Evolutionary conservation across 2,113 vertebrate genomes (phyloP).

Genomic region (Nerophis lumbriciformis): DNA sequence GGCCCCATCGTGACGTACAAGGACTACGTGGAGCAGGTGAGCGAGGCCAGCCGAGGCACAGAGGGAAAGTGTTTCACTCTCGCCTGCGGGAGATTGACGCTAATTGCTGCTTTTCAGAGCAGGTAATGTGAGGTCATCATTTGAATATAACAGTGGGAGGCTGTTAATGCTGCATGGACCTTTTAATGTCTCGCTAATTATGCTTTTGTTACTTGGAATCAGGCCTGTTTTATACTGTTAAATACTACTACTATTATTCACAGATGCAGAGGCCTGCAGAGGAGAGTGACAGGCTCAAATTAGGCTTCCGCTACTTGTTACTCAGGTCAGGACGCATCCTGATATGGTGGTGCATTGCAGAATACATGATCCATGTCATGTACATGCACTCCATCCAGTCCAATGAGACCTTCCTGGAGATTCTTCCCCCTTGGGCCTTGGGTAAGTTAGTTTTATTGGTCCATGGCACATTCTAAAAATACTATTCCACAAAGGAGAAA

Average conservation of each 20-base stretch:
- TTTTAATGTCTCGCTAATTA: too few relatives aligned
- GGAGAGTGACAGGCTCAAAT: slow-evolving; percentile 23
- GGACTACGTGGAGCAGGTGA: slow-evolving; percentile 84
- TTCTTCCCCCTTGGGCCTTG: slow-evolving; percentile 84
- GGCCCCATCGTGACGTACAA: slow-evolving; percentile 85
- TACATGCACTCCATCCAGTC: slow-evolving; percentile 88
- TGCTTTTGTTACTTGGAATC: too few relatives aligned
- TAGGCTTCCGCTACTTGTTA: slow-evolving; percentile 52
- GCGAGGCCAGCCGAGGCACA: neutral
- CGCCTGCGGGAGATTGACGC: neutral
- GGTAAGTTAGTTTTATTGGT: slow-evolving; percentile 67
- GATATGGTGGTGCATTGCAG: slow-evolving; percentile 86
- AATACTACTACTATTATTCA: neutral
- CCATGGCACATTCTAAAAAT: too few relatives aligned
- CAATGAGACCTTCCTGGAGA: slow-evolving; percentile 77
- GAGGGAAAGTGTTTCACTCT: neutral
- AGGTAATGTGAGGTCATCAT: slow-evolving; percentile 4
- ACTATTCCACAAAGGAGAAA: too few relatives aligned
- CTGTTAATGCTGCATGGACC: neutral
- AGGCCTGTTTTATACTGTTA: too few relatives aligned
- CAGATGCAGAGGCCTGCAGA: slow-evolving; percentile 77
- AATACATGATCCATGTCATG: slow-evolving; percentile 87
- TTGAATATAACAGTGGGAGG: slow-evolving; percentile 1
- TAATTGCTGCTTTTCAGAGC: slow-evolving; percentile 5
- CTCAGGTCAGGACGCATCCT: slow-evolving; percentile 74